These are phyloP conservation scores for Connochaetes taurinus DNA, from an alignment of 2,113 vertebrate genomes.

Conservation along the genomic window DNA sequence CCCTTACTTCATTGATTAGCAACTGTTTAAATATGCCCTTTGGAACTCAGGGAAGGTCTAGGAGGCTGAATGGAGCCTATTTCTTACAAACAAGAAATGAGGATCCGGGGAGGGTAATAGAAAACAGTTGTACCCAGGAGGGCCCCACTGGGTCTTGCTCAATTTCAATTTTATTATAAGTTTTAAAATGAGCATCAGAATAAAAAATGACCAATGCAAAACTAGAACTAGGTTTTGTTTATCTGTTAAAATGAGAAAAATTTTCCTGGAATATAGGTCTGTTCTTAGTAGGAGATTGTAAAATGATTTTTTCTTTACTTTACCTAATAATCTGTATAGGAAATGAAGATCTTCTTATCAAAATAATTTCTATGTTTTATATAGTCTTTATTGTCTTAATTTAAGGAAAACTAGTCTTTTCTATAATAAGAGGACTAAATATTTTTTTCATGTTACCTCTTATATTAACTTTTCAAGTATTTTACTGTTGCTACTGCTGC, in stretches of 20 bases:
- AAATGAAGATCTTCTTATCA: not conserved
- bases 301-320: not conserved
- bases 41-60: not conserved
- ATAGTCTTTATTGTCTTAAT: not conserved
- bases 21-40: not conserved
- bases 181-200: not conserved
- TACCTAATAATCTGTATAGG: not conserved
- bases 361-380: not conserved
- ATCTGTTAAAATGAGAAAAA: not conserved
- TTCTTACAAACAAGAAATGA: not conserved
- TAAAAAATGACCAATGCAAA: not conserved
- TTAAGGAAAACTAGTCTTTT: not conserved
- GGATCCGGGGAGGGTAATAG: not conserved
- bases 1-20: not conserved
- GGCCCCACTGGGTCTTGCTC: not conserved
- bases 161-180: not conserved
- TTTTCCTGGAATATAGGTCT: not conserved
- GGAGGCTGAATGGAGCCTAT: not conserved
- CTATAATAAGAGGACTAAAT: not conserved
- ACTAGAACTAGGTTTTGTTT: not conserved
- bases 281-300: not conserved
- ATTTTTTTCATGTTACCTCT: not conserved
- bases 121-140: not conserved
- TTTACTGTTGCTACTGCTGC: too few species aligned
- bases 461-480: not conserved